Evolutionary conservation across 2,888 invertebrate genomes (phyloP).

Genomic region (Gibbula magus): DNA sequence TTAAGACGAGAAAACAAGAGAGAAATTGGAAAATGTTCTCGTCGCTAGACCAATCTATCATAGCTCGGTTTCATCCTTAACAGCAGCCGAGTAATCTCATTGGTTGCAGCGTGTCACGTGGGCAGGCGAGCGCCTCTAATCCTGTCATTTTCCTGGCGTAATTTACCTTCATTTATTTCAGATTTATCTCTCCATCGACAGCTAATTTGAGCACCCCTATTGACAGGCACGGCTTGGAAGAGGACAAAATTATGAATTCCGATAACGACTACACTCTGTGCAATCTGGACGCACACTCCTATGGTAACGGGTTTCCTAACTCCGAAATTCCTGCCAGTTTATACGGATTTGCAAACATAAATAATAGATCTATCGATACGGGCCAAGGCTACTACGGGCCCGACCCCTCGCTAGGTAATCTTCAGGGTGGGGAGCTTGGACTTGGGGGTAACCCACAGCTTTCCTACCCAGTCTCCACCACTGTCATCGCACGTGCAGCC

Average conservation of each 20-base stretch:
- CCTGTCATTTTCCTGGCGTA: slow-evolving; percentile 68
- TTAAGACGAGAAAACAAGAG: slow-evolving; percentile 22
- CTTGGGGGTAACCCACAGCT: slow-evolving; percentile 39
- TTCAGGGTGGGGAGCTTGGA: slow-evolving; percentile 51
- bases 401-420: slow-evolving; percentile 47
- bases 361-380: slow-evolving; percentile 61
- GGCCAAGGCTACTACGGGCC: slow-evolving; percentile 59
- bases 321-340: slow-evolving; percentile 54
- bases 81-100: slow-evolving; percentile 38
- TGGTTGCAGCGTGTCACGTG: slow-evolving; percentile 64
- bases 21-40: slow-evolving; percentile 24
- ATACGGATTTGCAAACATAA: slow-evolving; percentile 61
- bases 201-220: slow-evolving; percentile 65
- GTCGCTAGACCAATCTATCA: slow-evolving; percentile 25
- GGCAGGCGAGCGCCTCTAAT: slow-evolving; percentile 58
- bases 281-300: slow-evolving; percentile 72
- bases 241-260: slow-evolving; percentile 65
- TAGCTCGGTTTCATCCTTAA: slow-evolving; percentile 6
- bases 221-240: slow-evolving; percentile 50
- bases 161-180: slow-evolving; percentile 73
- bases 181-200: slow-evolving; percentile 70
- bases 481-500: slow-evolving; percentile 33
- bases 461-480: slow-evolving; percentile 29
- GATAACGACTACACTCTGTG: slow-evolving; percentile 72
- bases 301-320: slow-evolving; percentile 59